Percentiles rank a stretch among this genome's conserved stretches.
Conservation (phyloP, 2,888 invertebrate species). For the Prosapia bicincta region DNA sequence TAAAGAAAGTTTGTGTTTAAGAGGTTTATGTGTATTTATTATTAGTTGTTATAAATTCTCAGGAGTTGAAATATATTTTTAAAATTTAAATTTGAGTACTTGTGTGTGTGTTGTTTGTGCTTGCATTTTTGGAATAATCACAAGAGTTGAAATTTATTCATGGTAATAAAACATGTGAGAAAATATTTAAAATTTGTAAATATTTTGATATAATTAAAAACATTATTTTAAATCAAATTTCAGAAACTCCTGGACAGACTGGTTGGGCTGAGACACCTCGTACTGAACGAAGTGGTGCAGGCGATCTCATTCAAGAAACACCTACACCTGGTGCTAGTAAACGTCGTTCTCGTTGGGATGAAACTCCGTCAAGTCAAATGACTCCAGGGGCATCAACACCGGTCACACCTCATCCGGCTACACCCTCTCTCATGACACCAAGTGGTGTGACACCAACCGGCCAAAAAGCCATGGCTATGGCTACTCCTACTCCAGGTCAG, state of each 20-base stretch:
- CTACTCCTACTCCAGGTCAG: constrained; percentile 92
- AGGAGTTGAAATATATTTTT: too few relatives aligned
- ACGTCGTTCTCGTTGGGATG: constrained; percentile 96
- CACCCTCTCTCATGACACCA: constrained; percentile 51
- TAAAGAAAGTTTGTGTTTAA: too few relatives aligned
- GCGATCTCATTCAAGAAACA: constrained; percentile 77
- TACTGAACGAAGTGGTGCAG: constrained; percentile 78
- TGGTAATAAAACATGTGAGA: too few relatives aligned
- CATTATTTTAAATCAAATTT: too few relatives aligned
- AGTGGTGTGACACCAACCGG: constrained; percentile 75
- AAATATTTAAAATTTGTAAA: too few relatives aligned
- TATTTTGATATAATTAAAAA: too few relatives aligned
- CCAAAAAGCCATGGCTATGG: constrained; percentile 96
- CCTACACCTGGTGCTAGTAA: constrained; percentile 91
- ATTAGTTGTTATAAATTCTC: too few relatives aligned
- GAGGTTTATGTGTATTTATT: too few relatives aligned
- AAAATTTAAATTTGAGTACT: too few relatives aligned
- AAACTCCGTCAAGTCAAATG: constrained; percentile 74
- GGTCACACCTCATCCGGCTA: constrained; percentile 59
- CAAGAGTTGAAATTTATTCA: too few relatives aligned
- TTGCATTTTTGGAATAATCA: too few relatives aligned
- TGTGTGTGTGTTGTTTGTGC: too few relatives aligned
- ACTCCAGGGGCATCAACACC: constrained; percentile 46
- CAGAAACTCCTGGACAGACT: constrained; percentile 94
- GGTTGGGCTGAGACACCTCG: constrained; percentile 99